phyloP scores from a whole-genome alignment of 2,888 invertebrate genomes.

The Ichneumoninae sp. region DNA sequence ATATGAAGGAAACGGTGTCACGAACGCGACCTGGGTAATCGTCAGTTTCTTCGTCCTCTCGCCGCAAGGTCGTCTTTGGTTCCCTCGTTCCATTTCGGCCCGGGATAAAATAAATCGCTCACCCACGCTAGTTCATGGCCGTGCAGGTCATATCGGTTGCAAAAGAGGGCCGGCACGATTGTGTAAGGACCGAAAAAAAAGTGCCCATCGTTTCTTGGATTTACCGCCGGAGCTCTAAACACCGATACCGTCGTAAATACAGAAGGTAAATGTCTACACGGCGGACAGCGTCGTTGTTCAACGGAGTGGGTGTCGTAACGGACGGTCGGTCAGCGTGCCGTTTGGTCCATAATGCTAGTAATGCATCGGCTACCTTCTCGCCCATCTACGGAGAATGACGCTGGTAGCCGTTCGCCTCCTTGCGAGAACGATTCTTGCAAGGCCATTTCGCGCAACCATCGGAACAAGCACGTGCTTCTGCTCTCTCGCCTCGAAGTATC shows the following conservation, averaged over 20 bases:
- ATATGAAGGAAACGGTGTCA: slow-evolving; percentile 59
- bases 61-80: slow-evolving; percentile 34
- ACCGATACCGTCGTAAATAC: slow-evolving; percentile 5
- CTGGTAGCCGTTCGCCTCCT: slow-evolving; percentile 61
- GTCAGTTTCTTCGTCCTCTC: not conserved
- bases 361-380: slow-evolving; percentile 62
- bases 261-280: slow-evolving; percentile 2
- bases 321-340: slow-evolving; percentile 38
- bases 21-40: slow-evolving; percentile 63
- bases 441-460: slow-evolving; percentile 54
- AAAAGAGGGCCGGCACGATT: not conserved
- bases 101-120: slow-evolving; percentile 26
- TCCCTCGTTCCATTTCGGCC: slow-evolving; percentile 31
- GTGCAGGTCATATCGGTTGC: slow-evolving; percentile 5
- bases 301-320: slow-evolving; percentile 59
- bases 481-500: slow-evolving; percentile 55
- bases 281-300: not conserved
- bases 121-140: not conserved
- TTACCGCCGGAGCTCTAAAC: slow-evolving; percentile 11
- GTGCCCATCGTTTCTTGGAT: not conserved
- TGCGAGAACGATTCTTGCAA: slow-evolving; percentile 44
- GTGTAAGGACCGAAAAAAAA: not conserved
- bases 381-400: slow-evolving; percentile 64
- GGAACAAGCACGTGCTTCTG: slow-evolving; percentile 65
- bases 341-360: slow-evolving; percentile 51